Evolutionary conservation across 2,888 invertebrate species (phyloP).

Genomic region (Tyria jacobaeae): DNA sequence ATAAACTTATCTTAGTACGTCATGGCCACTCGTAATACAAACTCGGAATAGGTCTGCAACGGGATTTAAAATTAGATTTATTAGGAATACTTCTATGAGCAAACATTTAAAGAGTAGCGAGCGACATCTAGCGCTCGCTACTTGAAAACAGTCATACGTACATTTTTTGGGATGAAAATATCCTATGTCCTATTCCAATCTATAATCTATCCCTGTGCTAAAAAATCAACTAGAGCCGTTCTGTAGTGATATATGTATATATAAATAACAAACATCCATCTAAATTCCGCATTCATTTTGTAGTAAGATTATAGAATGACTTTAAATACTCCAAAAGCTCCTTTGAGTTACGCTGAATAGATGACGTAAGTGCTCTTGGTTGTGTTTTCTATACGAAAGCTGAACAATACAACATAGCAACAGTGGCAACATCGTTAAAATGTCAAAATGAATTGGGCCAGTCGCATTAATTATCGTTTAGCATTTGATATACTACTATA

Average conservation of each 20-base stretch:
- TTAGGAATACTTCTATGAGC: background rate
- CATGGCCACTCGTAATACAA: background rate
- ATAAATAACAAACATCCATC: too few species aligned
- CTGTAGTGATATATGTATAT: too few species aligned
- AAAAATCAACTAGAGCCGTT: too few species aligned
- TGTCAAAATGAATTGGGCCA: background rate
- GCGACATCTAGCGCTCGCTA: too few species aligned
- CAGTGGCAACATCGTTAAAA: background rate
- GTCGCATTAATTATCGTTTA: background rate
- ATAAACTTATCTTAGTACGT: constrained; percentile 9
- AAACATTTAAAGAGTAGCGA: background rate
- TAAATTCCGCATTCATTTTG: too few species aligned
- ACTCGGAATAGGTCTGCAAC: background rate
- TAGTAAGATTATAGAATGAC: too few species aligned
- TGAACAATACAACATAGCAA: background rate
- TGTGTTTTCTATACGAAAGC: background rate
- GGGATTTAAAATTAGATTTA: background rate
- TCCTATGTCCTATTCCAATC: too few species aligned
- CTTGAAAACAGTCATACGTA: too few species aligned
- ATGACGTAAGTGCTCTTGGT: background rate
- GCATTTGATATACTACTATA: background rate
- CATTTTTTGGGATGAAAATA: too few species aligned
- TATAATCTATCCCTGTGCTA: too few species aligned
- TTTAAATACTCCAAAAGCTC: too few species aligned
- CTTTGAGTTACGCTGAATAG: too few species aligned